Conservation (phyloP, 2,888 invertebrate genomes). For the Callosobruchus maculatus region DNA sequence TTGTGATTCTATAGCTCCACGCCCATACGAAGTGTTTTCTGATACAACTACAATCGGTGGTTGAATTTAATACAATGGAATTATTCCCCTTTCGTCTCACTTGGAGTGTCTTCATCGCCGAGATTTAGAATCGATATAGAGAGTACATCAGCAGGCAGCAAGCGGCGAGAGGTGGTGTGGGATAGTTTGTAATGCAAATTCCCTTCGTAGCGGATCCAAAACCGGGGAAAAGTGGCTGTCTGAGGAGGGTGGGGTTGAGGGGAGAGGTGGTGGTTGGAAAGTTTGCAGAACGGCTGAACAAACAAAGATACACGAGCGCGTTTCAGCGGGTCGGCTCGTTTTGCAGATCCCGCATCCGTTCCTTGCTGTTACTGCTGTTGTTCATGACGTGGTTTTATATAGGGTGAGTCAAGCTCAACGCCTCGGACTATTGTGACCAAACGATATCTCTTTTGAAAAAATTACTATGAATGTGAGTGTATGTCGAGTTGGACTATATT, state of each 20-base stretch:
- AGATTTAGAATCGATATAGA: not conserved
- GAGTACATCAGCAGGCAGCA: not conserved
- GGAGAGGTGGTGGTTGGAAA: conserved; percentile 3
- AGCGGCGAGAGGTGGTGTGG: not conserved
- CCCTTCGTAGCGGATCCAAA: not conserved
- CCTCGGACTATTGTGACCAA: too few species aligned
- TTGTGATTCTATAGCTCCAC: too few species aligned
- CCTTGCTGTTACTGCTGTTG: too few species aligned
- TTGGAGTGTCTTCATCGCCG: not conserved
- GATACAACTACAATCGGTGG: too few species aligned
- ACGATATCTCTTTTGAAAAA: too few species aligned
- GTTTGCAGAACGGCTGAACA: conserved; percentile 16
- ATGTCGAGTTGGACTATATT: too few species aligned
- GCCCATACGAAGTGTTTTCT: too few species aligned
- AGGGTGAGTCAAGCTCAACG: too few species aligned
- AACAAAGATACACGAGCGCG: conserved; percentile 14
- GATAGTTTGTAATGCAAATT: not conserved
- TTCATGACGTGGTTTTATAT: too few species aligned
- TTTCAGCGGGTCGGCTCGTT: conserved; percentile 4
- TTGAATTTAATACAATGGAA: too few species aligned
- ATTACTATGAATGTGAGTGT: too few species aligned
- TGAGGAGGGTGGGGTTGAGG: not conserved
- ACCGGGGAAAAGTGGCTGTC: not conserved
- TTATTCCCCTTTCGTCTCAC: not conserved
- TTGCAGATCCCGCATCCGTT: not conserved